Evolutionary conservation across 2,797 vertebrate genomes (phyloP).

Genomic region (Crocodylus rhombifer): DNA sequence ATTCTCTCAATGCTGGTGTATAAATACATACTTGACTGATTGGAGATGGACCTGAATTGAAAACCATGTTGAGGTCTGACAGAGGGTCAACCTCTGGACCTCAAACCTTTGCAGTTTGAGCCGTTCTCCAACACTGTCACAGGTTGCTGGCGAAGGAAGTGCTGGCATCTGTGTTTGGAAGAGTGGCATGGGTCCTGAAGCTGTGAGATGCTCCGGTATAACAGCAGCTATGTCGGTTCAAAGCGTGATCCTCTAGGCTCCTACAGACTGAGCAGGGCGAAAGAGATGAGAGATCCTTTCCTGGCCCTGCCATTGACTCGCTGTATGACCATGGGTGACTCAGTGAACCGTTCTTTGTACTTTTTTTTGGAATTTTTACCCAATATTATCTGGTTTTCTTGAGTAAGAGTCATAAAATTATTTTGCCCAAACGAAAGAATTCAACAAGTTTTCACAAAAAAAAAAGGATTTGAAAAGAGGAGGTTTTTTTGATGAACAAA

Average conservation of each 20-base stretch:
- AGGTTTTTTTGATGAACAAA: no score
- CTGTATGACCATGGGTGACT: not conserved
- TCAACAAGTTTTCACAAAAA: not conserved
- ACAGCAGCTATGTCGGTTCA: rapidly evolving
- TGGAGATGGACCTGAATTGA: not conserved
- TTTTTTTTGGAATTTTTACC: not conserved
- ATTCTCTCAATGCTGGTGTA: constrained; percentile 48
- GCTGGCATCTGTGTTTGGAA: not conserved
- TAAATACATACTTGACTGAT: constrained; percentile 43
- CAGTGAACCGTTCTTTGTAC: not conserved
- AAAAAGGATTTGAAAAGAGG: no score
- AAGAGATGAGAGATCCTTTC: not conserved
- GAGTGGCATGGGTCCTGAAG: not conserved
- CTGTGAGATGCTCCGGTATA: not conserved
- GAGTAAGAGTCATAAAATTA: no score
- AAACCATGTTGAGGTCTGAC: not conserved
- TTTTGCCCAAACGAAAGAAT: no score
- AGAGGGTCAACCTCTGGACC: not conserved
- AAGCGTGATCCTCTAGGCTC: rapidly evolving
- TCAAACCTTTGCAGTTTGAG: not conserved
- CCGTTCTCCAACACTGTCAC: not conserved
- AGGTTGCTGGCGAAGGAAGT: not conserved
- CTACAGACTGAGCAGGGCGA: not conserved
- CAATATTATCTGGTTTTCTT: not conserved
- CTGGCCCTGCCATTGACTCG: not conserved